Conservation (phyloP, 2,888 invertebrate genomes). For the Latrodectus elegans region DNA sequence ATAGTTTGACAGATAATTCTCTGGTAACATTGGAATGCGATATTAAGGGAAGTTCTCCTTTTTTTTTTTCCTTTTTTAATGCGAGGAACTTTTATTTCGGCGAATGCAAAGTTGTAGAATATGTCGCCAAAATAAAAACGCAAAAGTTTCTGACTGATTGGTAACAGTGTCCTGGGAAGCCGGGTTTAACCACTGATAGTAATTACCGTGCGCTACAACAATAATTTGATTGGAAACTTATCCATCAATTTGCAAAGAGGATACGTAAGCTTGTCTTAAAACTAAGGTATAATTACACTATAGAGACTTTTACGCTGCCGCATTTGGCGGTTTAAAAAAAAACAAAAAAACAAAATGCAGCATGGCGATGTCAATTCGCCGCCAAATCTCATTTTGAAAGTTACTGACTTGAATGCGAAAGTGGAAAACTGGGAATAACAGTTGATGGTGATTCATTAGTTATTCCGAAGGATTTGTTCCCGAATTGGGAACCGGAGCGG, state of each 20-base stretch:
- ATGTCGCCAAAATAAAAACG: too few relatives aligned
- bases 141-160: too few relatives aligned
- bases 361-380: neutral
- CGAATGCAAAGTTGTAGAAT: too few relatives aligned
- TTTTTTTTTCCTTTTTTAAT: too few relatives aligned
- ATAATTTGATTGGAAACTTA: constrained; percentile 2
- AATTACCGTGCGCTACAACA: too few relatives aligned
- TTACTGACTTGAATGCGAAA: neutral
- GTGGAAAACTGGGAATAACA: neutral
- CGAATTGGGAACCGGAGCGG: too few relatives aligned
- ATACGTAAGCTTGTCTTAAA: neutral
- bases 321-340: neutral
- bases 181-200: too few relatives aligned
- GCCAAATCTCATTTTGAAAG: neutral
- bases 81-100: too few relatives aligned
- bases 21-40: constrained; percentile 30
- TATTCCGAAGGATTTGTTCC: neutral
- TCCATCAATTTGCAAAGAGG: neutral
- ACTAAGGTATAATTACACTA: neutral
- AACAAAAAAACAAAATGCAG: neutral
- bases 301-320: neutral
- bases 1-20: constrained; percentile 60
- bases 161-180: too few relatives aligned
- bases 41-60: neutral
- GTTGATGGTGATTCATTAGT: neutral